Evolutionary conservation across 2,888 invertebrate species (phyloP).

Genomic region (Gasteruption jaculator): DNA sequence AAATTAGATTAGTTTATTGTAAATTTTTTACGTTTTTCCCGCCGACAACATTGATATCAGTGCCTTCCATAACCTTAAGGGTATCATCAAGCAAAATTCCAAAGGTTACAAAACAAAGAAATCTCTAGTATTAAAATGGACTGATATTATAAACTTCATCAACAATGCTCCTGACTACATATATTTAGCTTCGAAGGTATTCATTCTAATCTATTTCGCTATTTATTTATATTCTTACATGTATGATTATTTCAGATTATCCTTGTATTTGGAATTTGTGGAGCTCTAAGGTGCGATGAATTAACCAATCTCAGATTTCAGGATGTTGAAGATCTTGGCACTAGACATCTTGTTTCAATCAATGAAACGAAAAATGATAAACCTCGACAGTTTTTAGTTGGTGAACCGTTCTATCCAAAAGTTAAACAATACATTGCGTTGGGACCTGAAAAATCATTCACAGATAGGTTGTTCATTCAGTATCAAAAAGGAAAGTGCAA

Average conservation of each 20-base stretch:
- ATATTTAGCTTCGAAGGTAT: slow-evolving; percentile 22
- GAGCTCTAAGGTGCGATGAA: slow-evolving; percentile 21
- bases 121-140: slow-evolving; percentile 20
- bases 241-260: slow-evolving; percentile 22
- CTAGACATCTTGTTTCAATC: slow-evolving; percentile 18
- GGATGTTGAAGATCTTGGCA: slow-evolving; percentile 21
- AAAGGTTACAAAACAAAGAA: slow-evolving; percentile 3
- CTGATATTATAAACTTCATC: slow-evolving; percentile 21
- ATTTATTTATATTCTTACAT: slow-evolving; percentile 8
- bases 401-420: slow-evolving; percentile 20
- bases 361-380: slow-evolving; percentile 21
- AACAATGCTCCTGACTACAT: slow-evolving; percentile 19
- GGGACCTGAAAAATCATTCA: slow-evolving; percentile 18
- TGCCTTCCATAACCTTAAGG: slow-evolving; percentile 22
- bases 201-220: slow-evolving; percentile 6
- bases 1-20: no score
- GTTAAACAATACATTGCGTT: slow-evolving; percentile 20
- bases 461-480: slow-evolving; percentile 22
- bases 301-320: slow-evolving; percentile 16
- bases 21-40: no score
- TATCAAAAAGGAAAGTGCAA: slow-evolving; percentile 23
- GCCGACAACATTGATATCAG: no score
- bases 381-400: slow-evolving; percentile 20
- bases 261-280: slow-evolving; percentile 23
- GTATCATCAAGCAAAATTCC: slow-evolving; percentile 19